Conservation (phyloP, 2,113 vertebrate genomes). For the Anguilla japonica region DNA sequence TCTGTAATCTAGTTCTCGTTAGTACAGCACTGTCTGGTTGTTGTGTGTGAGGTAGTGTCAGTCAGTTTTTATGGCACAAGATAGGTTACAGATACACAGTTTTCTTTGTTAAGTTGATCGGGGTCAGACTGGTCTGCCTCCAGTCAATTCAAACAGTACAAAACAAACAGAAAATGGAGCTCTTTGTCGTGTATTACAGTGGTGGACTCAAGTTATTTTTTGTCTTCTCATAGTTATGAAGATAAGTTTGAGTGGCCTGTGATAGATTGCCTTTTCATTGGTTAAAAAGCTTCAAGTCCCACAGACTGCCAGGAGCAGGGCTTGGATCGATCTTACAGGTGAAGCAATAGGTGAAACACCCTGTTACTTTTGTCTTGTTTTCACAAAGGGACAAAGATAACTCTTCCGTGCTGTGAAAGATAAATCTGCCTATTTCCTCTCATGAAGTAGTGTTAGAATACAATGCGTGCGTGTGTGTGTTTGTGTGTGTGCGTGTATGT, state of each 20-base stretch:
- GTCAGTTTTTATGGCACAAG: background rate
- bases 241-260: too few species aligned
- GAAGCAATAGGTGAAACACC: background rate
- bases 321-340: background rate
- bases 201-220: too few species aligned
- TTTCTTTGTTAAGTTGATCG: background rate
- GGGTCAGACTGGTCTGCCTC: background rate
- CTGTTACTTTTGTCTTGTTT: background rate
- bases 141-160: background rate
- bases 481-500: background rate
- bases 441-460: background rate
- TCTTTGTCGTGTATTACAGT: too few species aligned
- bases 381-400: conserved; percentile 17
- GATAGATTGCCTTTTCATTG: background rate
- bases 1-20: too few species aligned
- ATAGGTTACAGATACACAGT: background rate
- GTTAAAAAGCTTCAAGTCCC: background rate
- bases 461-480: background rate
- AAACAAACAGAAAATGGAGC: background rate
- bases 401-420: background rate
- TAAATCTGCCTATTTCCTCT: background rate
- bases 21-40: too few species aligned
- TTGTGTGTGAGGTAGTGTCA: too few species aligned
- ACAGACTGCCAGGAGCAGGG: background rate
- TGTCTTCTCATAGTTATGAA: too few species aligned